These are phyloP conservation scores for Mellilla xanthometata DNA, from an alignment of 2,888 invertebrate species.

Conservation along the genomic window DNA sequence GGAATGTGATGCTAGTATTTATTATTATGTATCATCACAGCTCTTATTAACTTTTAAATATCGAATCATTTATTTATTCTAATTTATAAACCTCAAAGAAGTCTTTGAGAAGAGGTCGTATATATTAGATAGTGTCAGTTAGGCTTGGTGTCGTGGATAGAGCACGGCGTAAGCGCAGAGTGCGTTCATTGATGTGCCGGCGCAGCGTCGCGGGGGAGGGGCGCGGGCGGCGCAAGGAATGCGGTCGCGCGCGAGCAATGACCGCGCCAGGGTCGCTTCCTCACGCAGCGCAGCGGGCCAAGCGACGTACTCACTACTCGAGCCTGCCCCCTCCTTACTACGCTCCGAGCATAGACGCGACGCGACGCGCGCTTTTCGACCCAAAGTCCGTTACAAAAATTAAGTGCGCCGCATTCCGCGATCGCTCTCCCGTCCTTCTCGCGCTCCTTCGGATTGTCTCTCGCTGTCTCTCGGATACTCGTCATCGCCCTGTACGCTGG, in stretches of 20 bases:
- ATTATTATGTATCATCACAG: too few relatives aligned
- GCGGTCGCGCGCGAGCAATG: slow-evolving; percentile 81
- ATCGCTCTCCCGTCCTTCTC: slow-evolving; percentile 59
- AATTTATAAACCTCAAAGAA: too few relatives aligned
- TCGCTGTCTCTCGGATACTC: slow-evolving; percentile 34
- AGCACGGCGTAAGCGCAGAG: slow-evolving; percentile 49
- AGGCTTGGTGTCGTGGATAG: too few relatives aligned
- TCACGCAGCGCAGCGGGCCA: slow-evolving; percentile 79
- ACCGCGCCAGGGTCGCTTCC: slow-evolving; percentile 82
- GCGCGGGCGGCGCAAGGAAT: slow-evolving; percentile 70
- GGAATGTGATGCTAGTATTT: too few relatives aligned
- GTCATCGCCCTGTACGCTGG: slow-evolving; percentile 10
- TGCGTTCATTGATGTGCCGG: slow-evolving; percentile 78
- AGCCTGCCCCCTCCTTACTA: slow-evolving; percentile 47
- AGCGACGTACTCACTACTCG: slow-evolving; percentile 36
- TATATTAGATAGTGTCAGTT: too few relatives aligned
- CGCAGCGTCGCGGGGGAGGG: slow-evolving; percentile 61
- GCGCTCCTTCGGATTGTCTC: slow-evolving; percentile 38
- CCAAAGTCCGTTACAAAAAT: slow-evolving; percentile 80
- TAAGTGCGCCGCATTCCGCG: slow-evolving; percentile 79
- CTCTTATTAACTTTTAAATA: too few relatives aligned
- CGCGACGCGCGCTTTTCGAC: slow-evolving; percentile 78
- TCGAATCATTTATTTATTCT: too few relatives aligned
- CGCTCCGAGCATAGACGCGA: slow-evolving; percentile 47
- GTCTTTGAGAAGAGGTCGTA: too few relatives aligned